phyloP scores from a whole-genome alignment of 2,888 invertebrate species.

The Cacoxenus indagator region DNA sequence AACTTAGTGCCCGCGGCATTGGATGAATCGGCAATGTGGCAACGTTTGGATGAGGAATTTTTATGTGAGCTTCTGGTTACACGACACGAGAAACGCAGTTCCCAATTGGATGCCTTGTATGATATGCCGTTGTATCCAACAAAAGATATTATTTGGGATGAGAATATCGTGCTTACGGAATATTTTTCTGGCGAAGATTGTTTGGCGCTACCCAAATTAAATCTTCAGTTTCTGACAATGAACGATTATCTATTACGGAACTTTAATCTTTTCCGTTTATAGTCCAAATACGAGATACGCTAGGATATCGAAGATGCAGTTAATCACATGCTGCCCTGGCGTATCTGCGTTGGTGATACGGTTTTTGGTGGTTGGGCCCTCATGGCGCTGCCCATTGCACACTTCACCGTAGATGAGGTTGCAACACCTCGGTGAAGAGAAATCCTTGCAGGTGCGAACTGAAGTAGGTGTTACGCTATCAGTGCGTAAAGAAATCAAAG shows the following conservation, averaged over 20 bases:
- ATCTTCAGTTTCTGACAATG: constrained; percentile 96
- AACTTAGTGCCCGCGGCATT: constrained; percentile 87
- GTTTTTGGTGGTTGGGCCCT: constrained; percentile 99
- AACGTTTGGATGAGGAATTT: constrained; percentile 84
- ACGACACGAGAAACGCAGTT: constrained; percentile 88
- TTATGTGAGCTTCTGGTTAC: constrained; percentile 88
- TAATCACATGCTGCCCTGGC: constrained; percentile 94
- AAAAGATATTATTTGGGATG: constrained; percentile 98
- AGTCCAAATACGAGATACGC: constrained; percentile 95
- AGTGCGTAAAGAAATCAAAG: constrained; percentile 90
- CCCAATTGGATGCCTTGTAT: constrained; percentile 94
- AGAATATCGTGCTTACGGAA: constrained; percentile 97
- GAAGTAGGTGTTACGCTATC: constrained; percentile 94
- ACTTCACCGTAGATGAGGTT: constrained; percentile 95
- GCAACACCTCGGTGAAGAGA: constrained; percentile 94
- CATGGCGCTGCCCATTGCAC: constrained; percentile 95
- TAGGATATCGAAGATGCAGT: constrained; percentile 99
- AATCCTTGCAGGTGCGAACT: constrained; percentile 95
- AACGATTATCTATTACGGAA: constrained; percentile 98
- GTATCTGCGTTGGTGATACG: constrained; percentile 85
- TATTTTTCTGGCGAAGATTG: constrained; percentile 97
- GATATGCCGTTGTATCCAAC: constrained; percentile 99
- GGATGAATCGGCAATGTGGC: constrained; percentile 77
- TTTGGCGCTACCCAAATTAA: constrained; percentile 95
- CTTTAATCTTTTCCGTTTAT: constrained; percentile 96